Evolutionary conservation across 2,888 invertebrate genomes (phyloP).

Genomic region (Andrena dorsata): DNA sequence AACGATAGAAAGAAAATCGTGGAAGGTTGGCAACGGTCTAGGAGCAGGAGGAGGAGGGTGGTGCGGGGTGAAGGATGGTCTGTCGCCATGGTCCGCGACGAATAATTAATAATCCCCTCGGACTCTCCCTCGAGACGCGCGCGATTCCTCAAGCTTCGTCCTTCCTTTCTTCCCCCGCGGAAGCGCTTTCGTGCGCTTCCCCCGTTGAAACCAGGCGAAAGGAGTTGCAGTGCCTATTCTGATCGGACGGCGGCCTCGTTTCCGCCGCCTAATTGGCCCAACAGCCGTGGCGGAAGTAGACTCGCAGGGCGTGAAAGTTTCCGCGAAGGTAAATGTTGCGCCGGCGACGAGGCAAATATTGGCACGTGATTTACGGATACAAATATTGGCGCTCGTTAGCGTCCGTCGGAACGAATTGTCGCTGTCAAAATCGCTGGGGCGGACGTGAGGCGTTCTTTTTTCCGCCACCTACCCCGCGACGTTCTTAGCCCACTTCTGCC

Average conservation of each 20-base stretch:
- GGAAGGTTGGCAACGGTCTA: constrained; percentile 11
- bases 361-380: constrained; percentile 72
- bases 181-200: neutral
- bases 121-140: constrained; percentile 26
- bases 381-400: constrained; percentile 75
- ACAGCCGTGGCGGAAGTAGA: constrained; percentile 25
- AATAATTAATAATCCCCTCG: constrained; percentile 68
- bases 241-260: constrained; percentile 20
- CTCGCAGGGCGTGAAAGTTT: constrained; percentile 63
- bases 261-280: constrained; percentile 50
- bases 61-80: constrained; percentile 29
- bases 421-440: constrained; percentile 55
- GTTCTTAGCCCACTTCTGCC: neutral
- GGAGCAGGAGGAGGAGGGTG: neutral
- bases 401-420: constrained; percentile 64
- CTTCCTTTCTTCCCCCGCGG: neutral
- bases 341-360: constrained; percentile 71
- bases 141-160: constrained; percentile 6
- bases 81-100: constrained; percentile 40
- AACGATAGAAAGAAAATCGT: constrained; percentile 48
- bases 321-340: constrained; percentile 62
- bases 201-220: no score
- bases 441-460: constrained; percentile 23
- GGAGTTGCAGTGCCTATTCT: neutral
- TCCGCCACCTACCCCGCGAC: neutral